These are phyloP conservation scores for Bryconaethiops microstoma DNA, from an alignment of 2,797 vertebrate genomes.

Conservation along the genomic window DNA sequence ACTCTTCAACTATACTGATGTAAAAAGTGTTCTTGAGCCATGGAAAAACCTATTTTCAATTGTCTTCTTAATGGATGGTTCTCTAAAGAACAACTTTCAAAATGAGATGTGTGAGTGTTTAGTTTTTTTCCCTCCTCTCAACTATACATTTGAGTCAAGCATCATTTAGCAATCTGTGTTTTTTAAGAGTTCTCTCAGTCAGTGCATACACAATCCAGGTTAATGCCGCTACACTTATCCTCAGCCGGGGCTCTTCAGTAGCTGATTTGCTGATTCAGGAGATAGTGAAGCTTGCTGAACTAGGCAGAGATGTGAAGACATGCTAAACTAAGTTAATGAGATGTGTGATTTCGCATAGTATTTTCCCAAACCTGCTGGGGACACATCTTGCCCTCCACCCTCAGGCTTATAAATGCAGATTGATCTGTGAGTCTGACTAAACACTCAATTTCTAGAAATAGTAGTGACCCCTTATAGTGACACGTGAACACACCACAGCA, in stretches of 20 bases:
- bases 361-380: slow-evolving; percentile 44
- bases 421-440: slow-evolving; percentile 32
- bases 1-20: too few relatives aligned
- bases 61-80: too few relatives aligned
- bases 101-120: too few relatives aligned
- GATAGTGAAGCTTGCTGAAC: slow-evolving; percentile 37
- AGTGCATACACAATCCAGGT: neutral
- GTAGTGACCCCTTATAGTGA: too few relatives aligned
- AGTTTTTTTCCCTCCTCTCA: too few relatives aligned
- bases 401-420: slow-evolving; percentile 35
- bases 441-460: neutral
- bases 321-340: slow-evolving; percentile 52
- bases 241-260: slow-evolving; percentile 3
- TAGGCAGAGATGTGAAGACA: slow-evolving; percentile 28
- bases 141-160: neutral
- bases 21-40: too few relatives aligned
- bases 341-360: slow-evolving; percentile 44
- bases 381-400: slow-evolving; percentile 31
- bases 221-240: neutral
- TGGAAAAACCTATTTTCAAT: too few relatives aligned
- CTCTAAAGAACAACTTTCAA: too few relatives aligned
- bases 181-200: neutral
- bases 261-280: slow-evolving; percentile 39
- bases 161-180: neutral
- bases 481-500: too few relatives aligned